phyloP scores from a whole-genome alignment of 1,140 invertebrate genomes.

The Caerostris extrusa region DNA sequence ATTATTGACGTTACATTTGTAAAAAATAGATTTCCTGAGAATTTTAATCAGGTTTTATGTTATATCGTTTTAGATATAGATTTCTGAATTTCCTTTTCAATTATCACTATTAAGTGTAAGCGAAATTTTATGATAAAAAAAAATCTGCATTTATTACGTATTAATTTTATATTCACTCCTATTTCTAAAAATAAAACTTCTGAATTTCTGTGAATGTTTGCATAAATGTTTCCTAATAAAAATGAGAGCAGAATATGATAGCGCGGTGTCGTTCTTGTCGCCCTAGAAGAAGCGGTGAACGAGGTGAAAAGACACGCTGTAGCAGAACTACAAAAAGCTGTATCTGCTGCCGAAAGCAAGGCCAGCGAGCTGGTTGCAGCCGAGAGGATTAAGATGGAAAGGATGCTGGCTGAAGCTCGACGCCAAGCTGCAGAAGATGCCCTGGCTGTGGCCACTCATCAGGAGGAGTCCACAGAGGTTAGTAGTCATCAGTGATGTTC shows the following conservation, averaged over 20 bases:
- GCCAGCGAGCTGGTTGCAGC: constrained; percentile 88
- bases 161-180: neutral
- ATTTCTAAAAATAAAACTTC: neutral
- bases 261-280: constrained; percentile 44
- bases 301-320: constrained; percentile 95
- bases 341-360: constrained; percentile 91
- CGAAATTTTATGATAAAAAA: too few relatives aligned
- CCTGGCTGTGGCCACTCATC: constrained; percentile 81
- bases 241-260: constrained; percentile 21
- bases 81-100: too few relatives aligned
- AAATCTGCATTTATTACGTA: neutral
- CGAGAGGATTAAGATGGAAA: constrained; percentile 88
- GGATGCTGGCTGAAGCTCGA: constrained; percentile 84
- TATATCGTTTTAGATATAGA: too few relatives aligned
- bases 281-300: constrained; percentile 87
- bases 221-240: neutral
- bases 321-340: constrained; percentile 93
- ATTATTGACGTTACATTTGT: too few relatives aligned
- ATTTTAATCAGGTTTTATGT: too few relatives aligned
- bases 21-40: too few relatives aligned
- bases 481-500: neutral
- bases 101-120: too few relatives aligned
- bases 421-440: constrained; percentile 83
- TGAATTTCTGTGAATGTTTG: neutral
- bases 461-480: constrained; percentile 84